phyloP scores from a whole-genome alignment of 2,797 vertebrate genomes.

The Tauraco hartlaubi region DNA sequence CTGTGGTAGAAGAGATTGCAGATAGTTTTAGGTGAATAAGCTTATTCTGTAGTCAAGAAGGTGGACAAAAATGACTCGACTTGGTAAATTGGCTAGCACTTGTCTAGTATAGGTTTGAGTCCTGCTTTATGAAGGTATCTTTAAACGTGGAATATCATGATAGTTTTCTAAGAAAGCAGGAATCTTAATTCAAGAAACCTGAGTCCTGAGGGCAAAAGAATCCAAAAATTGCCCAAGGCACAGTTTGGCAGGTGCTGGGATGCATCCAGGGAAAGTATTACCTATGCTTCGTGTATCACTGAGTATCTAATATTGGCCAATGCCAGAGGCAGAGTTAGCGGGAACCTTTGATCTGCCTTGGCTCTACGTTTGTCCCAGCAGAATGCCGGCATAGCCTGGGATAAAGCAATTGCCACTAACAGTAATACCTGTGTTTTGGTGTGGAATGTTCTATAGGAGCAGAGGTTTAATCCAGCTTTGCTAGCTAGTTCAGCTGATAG shows the following conservation, averaged over 20 bases:
- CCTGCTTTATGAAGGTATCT: background rate
- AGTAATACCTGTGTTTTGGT: background rate
- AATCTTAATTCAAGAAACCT: background rate
- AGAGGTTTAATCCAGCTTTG: background rate
- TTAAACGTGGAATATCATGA: background rate
- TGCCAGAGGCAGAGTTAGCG: background rate
- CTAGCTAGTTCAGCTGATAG: background rate
- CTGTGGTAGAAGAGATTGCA: background rate
- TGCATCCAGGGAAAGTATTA: background rate
- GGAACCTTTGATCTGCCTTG: background rate
- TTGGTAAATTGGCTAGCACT: background rate
- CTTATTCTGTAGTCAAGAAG: background rate
- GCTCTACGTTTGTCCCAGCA: background rate
- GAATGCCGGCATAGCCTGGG: background rate
- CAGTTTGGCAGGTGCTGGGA: background rate
- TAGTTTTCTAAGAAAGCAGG: background rate
- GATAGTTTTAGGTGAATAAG: background rate
- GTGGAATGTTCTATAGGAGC: background rate
- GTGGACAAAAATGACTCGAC: background rate
- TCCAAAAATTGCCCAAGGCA: background rate
- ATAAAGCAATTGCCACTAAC: no score
- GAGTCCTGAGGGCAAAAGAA: background rate
- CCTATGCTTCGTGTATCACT: accelerated
- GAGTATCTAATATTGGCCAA: background rate
- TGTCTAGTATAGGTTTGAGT: background rate